Evolutionary conservation across 1,140 invertebrate genomes (phyloP).

Genomic region (Euura saliciscinereae): DNA sequence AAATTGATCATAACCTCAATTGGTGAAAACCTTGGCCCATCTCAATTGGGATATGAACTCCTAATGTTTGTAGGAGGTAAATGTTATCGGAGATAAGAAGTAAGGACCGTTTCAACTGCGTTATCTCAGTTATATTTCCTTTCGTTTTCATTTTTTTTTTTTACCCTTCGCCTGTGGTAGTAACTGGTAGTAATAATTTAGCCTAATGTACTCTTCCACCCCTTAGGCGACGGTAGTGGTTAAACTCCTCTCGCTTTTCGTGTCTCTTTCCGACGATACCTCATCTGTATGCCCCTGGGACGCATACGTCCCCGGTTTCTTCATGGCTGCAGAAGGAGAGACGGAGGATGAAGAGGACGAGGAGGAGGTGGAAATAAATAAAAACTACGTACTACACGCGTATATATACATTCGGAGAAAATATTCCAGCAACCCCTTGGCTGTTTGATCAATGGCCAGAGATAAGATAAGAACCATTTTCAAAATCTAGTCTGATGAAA

Average conservation of each 20-base stretch:
- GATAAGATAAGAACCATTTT: no score
- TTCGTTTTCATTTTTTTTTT: no score
- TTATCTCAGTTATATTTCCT: no score
- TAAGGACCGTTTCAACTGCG: no score
- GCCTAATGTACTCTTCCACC: constrained; percentile 4
- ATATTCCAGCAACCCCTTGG: not conserved
- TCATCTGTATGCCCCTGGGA: not conserved
- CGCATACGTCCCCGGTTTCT: not conserved
- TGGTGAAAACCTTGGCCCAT: no score
- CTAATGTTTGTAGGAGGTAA: no score
- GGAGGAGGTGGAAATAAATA: not conserved
- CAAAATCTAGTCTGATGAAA: no score
- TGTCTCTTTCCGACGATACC: not conserved
- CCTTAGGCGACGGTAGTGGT: not conserved
- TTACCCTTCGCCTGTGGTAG: not conserved
- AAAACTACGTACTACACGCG: not conserved
- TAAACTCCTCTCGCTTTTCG: not conserved
- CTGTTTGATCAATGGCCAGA: no score
- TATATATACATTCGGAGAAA: not conserved
- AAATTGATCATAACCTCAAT: no score
- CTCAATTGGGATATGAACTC: no score
- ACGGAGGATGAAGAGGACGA: not conserved
- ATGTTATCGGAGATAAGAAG: no score
- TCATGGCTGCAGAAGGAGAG: not conserved
- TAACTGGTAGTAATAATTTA: not conserved